These are phyloP conservation scores for Opisthocomus hoazin DNA, from an alignment of 2,113 vertebrate genomes.

Conservation along the genomic window DNA sequence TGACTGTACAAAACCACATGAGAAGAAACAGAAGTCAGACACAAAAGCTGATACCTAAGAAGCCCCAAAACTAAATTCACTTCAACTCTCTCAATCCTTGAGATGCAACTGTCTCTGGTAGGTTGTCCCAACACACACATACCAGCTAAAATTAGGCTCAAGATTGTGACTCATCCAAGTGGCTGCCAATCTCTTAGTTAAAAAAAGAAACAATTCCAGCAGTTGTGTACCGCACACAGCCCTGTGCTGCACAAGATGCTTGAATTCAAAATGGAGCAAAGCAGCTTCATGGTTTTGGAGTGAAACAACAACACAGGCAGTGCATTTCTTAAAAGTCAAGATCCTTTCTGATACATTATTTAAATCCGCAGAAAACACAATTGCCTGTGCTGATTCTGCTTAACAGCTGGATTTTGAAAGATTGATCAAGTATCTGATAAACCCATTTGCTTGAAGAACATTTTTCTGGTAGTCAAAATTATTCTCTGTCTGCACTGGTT, in stretches of 20 bases:
- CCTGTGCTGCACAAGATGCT: not conserved
- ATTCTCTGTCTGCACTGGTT: not conserved
- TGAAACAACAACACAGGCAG: not conserved
- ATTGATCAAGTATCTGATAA: not conserved
- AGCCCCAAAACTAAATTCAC: not conserved
- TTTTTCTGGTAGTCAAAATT: not conserved
- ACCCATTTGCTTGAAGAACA: not conserved
- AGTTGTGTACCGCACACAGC: not conserved
- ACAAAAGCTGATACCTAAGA: not conserved
- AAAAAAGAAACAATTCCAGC: constrained; percentile 61
- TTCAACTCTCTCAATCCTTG: not conserved
- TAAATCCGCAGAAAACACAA: not conserved
- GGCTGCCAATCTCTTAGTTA: constrained; percentile 47
- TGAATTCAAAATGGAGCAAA: not conserved
- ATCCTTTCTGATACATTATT: constrained; percentile 7
- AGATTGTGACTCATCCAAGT: constrained; percentile 51
- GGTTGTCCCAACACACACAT: constrained; percentile 5
- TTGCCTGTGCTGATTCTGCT: not conserved
- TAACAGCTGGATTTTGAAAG: constrained; percentile 32
- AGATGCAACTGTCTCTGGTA: not conserved
- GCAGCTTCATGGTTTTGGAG: not conserved
- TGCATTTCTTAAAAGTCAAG: not conserved
- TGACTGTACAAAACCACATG: not conserved
- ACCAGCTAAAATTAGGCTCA: constrained; percentile 53
- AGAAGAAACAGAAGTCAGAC: not conserved